phyloP scores from a whole-genome alignment of 2,888 invertebrate species.

The Tetrapedia diversipes region DNA sequence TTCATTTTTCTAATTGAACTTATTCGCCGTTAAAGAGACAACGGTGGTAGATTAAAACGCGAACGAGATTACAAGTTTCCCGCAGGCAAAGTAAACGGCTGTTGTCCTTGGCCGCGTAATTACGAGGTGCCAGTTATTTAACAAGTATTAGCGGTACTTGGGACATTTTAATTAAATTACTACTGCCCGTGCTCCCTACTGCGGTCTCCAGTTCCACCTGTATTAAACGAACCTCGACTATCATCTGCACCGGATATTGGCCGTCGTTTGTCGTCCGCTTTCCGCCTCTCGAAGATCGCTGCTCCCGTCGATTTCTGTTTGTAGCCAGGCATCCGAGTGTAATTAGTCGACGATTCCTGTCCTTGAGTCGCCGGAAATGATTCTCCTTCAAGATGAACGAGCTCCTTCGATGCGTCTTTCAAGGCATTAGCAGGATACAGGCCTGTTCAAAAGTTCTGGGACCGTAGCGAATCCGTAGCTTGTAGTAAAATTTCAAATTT shows the following conservation, averaged over 20 bases:
- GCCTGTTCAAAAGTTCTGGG: too few relatives aligned
- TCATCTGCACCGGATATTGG: slow-evolving; percentile 8
- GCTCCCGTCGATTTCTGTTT: slow-evolving; percentile 7
- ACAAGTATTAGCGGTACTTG: slow-evolving; percentile 29
- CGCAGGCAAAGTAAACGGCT: slow-evolving; percentile 9
- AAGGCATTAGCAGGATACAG: too few relatives aligned
- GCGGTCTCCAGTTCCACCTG: background rate
- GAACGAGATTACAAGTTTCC: slow-evolving; percentile 11
- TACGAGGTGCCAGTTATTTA: slow-evolving; percentile 37
- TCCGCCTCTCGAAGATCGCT: background rate
- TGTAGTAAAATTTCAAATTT: too few relatives aligned
- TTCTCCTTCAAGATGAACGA: background rate
- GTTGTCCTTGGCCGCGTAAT: slow-evolving; percentile 22
- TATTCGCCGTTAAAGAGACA: slow-evolving; percentile 5
- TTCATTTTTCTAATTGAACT: slow-evolving; percentile 38
- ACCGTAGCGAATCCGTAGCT: too few relatives aligned
- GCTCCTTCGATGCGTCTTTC: background rate
- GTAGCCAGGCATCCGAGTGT: background rate
- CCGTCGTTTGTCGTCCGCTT: background rate
- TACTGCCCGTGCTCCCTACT: background rate
- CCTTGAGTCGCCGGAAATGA: background rate
- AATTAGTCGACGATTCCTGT: too few relatives aligned
- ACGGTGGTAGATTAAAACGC: slow-evolving; percentile 20
- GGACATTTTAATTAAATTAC: slow-evolving; percentile 51
- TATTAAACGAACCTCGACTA: slow-evolving; percentile 23